Base-by-base conservation (phyloP, 2,888 invertebrate genomes). In the Melieria picta region DNA sequence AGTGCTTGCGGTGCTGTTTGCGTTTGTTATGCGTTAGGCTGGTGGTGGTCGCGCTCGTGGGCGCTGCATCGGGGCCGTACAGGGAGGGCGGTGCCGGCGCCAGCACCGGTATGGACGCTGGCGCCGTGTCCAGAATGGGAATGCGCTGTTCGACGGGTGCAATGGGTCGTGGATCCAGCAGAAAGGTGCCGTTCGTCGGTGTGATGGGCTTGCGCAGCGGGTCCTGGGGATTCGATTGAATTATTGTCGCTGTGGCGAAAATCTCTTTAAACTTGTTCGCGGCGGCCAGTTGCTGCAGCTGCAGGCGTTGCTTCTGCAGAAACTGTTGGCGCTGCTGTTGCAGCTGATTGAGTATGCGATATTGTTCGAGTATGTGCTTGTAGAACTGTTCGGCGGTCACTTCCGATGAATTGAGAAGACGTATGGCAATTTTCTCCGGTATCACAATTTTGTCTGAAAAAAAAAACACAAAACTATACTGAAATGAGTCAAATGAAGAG, bases 401-500 rank as follows among this genome's bases (percentile, higher is more conserved):
- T 84, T 84, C 87, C 78, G 82, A 83, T 79, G 82, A 82, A 79
- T 86, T 86, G 61, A 84, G 79, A 77, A 85, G 84, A 75, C 82
- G 85, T 78, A 86, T 86, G 74, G 86, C 86, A 73, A 87, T 84
- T 80, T 85, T 84, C 79, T 87, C 87, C 75, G 87, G 86, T 81
- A 87, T 86, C 80, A 85, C 84, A 81, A 87, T 84, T 85, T 85
- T 84, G 79, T 86, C 87, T 85, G 79, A 64, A 83, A 82, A 16
- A n/a, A 67, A 72, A n/a, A 56, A 30, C 30, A 30, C 30, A 30
- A 1, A 30, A 30, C 30, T 1, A 30, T 30, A 30, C 30, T 30
- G 30, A 30, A 30, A 30, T 30, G 2, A 30, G 30, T 30, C 30
- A 30, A 30, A 30, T 16, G 16, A 16, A 16, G 16, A 30, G 30